Conservation (phyloP, 2,113 vertebrate genomes). For the Pelusios castaneus region DNA sequence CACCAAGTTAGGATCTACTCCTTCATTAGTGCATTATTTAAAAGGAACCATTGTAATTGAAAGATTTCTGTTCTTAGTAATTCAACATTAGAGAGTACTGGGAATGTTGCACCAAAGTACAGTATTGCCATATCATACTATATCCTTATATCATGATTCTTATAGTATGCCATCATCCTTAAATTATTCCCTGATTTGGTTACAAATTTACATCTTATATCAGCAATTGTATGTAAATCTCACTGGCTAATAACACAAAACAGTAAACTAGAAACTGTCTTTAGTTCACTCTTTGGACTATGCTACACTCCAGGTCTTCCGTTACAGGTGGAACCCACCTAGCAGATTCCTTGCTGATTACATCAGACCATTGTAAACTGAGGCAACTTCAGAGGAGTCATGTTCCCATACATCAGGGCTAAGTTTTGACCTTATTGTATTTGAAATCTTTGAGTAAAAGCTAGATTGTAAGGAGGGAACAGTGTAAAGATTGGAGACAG, state of each 20-base stretch:
- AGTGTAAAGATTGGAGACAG: neutral
- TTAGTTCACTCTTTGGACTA: neutral
- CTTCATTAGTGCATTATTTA: neutral
- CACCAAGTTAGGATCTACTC: neutral
- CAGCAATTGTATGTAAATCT: neutral
- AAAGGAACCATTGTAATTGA: neutral
- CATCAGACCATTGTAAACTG: neutral
- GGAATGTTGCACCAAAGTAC: neutral
- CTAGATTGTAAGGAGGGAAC: neutral
- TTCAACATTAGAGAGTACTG: neutral
- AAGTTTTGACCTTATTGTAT: neutral
- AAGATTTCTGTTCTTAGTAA: neutral
- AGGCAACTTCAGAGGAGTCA: neutral
- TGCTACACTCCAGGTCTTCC: neutral
- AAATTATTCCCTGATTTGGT: neutral
- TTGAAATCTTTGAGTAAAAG: rapidly evolving
- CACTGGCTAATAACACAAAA: neutral
- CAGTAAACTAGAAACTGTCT: neutral
- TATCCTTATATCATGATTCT: neutral
- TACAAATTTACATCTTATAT: neutral
- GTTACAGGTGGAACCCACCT: neutral
- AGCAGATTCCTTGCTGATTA: neutral
- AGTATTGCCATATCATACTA: neutral
- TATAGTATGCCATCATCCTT: neutral
- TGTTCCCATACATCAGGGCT: neutral